Evolutionary conservation across 2,888 invertebrate species (phyloP).

Genomic region (Agonopterix subpropinquella): DNA sequence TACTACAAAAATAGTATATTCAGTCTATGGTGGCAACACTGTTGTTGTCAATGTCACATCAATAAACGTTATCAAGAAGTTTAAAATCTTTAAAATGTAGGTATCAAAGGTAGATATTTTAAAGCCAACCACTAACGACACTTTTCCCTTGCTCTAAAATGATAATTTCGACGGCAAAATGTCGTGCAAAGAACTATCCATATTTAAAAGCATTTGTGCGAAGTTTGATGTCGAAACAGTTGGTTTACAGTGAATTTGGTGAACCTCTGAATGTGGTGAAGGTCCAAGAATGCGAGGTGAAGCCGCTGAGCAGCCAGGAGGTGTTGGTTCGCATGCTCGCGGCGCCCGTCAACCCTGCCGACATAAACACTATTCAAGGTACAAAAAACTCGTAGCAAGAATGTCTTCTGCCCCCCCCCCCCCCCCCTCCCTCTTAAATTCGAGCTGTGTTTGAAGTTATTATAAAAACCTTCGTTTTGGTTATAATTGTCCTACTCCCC

Average conservation of each 20-base stretch:
- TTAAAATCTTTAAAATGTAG: too few species aligned
- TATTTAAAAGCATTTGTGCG: constrained; percentile 23
- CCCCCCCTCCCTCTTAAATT: too few species aligned
- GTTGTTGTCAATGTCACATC: too few species aligned
- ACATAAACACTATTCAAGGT: constrained; percentile 98
- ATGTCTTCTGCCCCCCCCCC: too few species aligned
- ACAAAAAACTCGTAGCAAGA: not conserved
- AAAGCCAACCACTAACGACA: constrained; percentile 29
- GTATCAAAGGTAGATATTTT: too few species aligned
- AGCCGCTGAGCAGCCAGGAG: constrained; percentile 75
- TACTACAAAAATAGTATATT: too few species aligned
- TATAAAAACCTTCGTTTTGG: too few species aligned
- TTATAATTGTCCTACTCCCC: too few species aligned
- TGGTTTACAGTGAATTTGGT: constrained; percentile 86
- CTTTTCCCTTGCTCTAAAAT: constrained; percentile 24
- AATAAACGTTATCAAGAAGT: too few species aligned
- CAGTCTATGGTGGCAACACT: too few species aligned
- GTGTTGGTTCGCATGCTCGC: constrained; percentile 90
- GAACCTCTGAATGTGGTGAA: constrained; percentile 88
- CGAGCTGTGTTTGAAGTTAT: too few species aligned
- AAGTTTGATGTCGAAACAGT: constrained; percentile 64
- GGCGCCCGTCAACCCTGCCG: constrained; percentile 97
- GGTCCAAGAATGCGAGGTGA: constrained; percentile 70
- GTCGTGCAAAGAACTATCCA: constrained; percentile 14
- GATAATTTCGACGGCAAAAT: constrained; percentile 22